Evolutionary conservation across 2,797 vertebrate species (phyloP).

Genomic region (Hozukius guyotensis): DNA sequence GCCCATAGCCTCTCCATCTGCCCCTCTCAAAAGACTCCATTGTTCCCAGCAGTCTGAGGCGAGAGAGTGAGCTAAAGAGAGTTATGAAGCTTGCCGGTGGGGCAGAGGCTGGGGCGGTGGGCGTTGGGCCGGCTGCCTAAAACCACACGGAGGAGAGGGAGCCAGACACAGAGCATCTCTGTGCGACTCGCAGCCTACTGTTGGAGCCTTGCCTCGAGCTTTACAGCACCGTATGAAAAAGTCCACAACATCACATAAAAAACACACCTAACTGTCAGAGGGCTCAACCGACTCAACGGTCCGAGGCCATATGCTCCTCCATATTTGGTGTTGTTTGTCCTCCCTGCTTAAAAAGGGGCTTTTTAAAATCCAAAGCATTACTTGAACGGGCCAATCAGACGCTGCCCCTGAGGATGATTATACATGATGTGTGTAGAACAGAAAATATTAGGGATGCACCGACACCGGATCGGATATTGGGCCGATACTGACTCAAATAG

Average conservation of each 20-base stretch:
- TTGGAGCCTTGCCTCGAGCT: conserved; percentile 68
- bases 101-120: conserved; percentile 67
- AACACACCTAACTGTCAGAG: conserved; percentile 74
- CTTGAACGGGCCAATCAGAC: conserved; percentile 66
- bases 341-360: conserved; percentile 5
- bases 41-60: conserved; percentile 74
- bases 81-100: conserved; percentile 63
- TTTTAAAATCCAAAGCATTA: conserved; percentile 30
- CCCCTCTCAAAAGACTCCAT: conserved; percentile 83
- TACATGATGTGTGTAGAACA: neutral
- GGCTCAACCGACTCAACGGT: conserved; percentile 67
- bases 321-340: conserved; percentile 68
- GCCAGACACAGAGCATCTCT: conserved; percentile 81
- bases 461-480: too few relatives aligned
- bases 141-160: conserved; percentile 81
- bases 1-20: conserved; percentile 68
- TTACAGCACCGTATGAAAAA: conserved; percentile 72
- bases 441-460: neutral
- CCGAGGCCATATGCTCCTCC: conserved; percentile 43
- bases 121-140: conserved; percentile 82
- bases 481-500: too few relatives aligned
- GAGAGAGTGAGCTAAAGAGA: conserved; percentile 72
- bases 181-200: conserved; percentile 69
- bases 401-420: conserved; percentile 22
- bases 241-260: conserved; percentile 71